A percentile compares a stretch with the other conserved stretches of the same genome.
Evolutionary conservation across 2,888 invertebrate genomes (phyloP).

Genomic region (Himalopsyche tibetana): DNA sequence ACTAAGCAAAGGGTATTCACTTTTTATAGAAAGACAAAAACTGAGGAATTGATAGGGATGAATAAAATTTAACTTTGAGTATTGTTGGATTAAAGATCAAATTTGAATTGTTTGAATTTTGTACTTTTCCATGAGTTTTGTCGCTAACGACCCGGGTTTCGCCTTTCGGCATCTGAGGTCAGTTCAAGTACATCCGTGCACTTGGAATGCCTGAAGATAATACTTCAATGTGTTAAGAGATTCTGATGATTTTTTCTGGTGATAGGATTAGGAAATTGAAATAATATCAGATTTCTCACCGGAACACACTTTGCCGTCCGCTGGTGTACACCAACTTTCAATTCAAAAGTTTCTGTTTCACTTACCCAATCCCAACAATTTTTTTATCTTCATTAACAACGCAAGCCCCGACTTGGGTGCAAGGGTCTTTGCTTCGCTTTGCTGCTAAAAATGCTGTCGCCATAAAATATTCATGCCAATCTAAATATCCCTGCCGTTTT

Average conservation of each 20-base stretch:
- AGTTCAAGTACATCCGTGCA: no score
- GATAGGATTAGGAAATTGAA: no score
- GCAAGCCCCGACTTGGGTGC: constrained; percentile 95
- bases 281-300: no score
- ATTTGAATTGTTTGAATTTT: no score
- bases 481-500: constrained; percentile 83
- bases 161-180: no score
- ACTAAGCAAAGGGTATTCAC: constrained; percentile 51
- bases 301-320: no score
- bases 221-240: no score
- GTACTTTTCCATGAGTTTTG: no score
- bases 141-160: no score
- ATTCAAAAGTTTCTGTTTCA: background rate
- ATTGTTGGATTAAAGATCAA: constrained; percentile 60
- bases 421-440: constrained; percentile 96
- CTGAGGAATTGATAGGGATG: constrained; percentile 53
- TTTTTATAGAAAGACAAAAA: constrained; percentile 50
- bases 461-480: constrained; percentile 98
- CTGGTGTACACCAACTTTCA: no score
- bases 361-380: constrained; percentile 90
- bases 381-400: constrained; percentile 91
- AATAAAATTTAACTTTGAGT: background rate
- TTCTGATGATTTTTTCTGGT: no score
- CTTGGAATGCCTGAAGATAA: no score
- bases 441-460: constrained; percentile 92